Evolutionary conservation across 2,888 invertebrate genomes (phyloP), one percentile per base, ranked within the genome.

Genomic region (Hydroisotoma schaefferi): DNA sequence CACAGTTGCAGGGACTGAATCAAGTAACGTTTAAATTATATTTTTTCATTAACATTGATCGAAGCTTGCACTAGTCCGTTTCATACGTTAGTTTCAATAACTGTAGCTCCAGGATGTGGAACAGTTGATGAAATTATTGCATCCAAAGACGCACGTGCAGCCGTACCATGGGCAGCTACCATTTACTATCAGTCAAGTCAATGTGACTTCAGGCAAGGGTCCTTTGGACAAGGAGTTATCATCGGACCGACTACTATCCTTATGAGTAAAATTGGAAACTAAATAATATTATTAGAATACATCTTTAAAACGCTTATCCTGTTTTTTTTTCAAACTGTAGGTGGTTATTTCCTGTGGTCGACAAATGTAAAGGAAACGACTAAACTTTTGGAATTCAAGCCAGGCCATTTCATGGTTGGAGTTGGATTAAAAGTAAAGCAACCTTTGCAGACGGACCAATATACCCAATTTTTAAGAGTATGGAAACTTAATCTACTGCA

Each of bases 391-490:
- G 47, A 15, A 6, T 59, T 55, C 55, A 38, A 59, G 6, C 54
- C 61, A 3, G n/a, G 59, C 44, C 46, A 61, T 37, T 63, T 63
- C 38, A 61, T 63, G 55, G 52, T 63, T 6, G 61, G 43, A 15
- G 51, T 57, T n/a, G 67, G 67, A 3, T 18, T 63, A 12, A 63
- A 63, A 37, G 58, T 63, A 15, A 61, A 60, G 37, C 8, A 55
- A 18, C 55, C 63, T 2, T 46, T 66, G 29, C 23, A 52, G 38
- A 48, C 59, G 10, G 66, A 66, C 53, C 54, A 61, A 3, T 53
- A 59, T 47, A 61, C 66, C 1, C 66, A 66, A 51, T 66, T 66
- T 54, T 54, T 63, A n/a, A 66, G 63, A 46, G 66, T 58, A 28
- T 44, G 28, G 44, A 27, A 47, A 53, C 4, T 52, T n/a, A n/a